Evolutionary conservation across 1,140 invertebrate genomes (phyloP).

Genomic region (Drusus annulatus): DNA sequence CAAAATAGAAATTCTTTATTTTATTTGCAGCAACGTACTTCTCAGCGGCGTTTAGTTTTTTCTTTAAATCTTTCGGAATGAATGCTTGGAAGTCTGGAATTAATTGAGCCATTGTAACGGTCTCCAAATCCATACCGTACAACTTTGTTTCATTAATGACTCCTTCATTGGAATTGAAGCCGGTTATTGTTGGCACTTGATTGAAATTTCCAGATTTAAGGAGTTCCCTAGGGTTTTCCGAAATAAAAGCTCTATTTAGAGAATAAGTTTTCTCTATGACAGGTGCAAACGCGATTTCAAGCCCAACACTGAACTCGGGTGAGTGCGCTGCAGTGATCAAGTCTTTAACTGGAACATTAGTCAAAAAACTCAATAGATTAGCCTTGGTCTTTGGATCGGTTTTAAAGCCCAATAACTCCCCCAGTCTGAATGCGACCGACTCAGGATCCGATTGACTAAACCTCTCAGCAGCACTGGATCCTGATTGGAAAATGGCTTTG

Average conservation of each 20-base stretch:
- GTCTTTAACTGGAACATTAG: constrained; percentile 47
- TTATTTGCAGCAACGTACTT: constrained; percentile 22
- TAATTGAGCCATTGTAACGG: constrained; percentile 13
- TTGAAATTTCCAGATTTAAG: constrained; percentile 54
- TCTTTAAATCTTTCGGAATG: constrained; percentile 7
- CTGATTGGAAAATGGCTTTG: constrained; percentile 69
- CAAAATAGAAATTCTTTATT: constrained; percentile 53
- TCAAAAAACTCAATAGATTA: constrained; percentile 61
- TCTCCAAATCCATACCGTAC: constrained; percentile 3
- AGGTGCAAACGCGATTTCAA: constrained; percentile 27
- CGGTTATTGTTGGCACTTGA: constrained; percentile 56
- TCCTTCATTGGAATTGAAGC: constrained; percentile 57
- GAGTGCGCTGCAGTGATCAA: constrained; percentile 60
- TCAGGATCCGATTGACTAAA: constrained; percentile 69
- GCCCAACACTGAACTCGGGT: constrained; percentile 56
- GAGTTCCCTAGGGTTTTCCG: constrained; percentile 45
- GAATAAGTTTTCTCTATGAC: constrained; percentile 50
- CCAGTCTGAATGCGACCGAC: constrained; percentile 70
- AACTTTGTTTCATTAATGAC: constrained; percentile 31
- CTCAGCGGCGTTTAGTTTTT: neutral
- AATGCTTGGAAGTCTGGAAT: constrained; percentile 13
- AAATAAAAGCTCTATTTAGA: constrained; percentile 50
- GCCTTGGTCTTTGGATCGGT: constrained; percentile 59
- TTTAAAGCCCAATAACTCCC: constrained; percentile 69
- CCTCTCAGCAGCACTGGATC: constrained; percentile 75